Conservation (phyloP, 2,113 vertebrate species). For the Rhea americana region DNA sequence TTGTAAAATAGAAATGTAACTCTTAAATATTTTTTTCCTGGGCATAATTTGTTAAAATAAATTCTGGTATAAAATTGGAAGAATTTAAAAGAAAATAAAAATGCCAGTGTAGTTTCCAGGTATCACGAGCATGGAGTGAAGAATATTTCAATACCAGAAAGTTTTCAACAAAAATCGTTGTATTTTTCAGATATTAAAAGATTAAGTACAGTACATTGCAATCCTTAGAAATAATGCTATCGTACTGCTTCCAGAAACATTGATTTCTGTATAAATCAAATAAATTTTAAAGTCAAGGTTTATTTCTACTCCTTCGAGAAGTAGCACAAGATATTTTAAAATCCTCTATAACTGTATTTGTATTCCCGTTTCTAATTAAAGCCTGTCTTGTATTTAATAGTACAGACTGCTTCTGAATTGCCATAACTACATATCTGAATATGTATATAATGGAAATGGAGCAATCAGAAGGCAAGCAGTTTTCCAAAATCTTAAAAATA, state of each 20-base stretch:
- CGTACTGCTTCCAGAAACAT: background rate
- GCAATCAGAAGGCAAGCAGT: conserved; percentile 44
- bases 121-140: background rate
- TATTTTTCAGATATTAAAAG: background rate
- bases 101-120: background rate
- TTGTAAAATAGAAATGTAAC: background rate
- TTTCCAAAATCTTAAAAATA: conserved; percentile 46
- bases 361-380: conserved; percentile 5
- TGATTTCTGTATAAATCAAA: background rate
- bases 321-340: background rate
- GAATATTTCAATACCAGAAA: background rate
- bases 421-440: conserved; percentile 44
- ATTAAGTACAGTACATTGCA: background rate
- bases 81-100: background rate
- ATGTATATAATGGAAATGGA: conserved; percentile 52
- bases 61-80: background rate
- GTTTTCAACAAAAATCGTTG: background rate
- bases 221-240: background rate
- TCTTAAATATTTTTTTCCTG: background rate
- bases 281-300: background rate
- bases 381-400: background rate
- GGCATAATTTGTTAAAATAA: background rate
- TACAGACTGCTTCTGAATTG: conserved; percentile 18
- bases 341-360: background rate
- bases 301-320: background rate